Evolutionary conservation across 2,797 vertebrate species (phyloP), one percentile per base, ranked within the genome.

Genomic region (Lophius americanus): DNA sequence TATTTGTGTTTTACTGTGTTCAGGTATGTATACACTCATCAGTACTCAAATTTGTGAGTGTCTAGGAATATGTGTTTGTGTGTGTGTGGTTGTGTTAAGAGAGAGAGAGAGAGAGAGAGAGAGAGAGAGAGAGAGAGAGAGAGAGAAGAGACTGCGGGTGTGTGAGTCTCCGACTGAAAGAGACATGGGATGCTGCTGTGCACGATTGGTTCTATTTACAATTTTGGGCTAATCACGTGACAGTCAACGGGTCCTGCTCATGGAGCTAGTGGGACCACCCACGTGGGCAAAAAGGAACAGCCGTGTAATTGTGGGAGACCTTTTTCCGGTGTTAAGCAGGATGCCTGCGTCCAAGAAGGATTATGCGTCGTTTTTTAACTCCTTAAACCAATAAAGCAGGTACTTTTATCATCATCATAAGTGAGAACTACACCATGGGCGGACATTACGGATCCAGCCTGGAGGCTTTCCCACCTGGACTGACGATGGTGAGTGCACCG

Each of bases 251-350:
- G 93, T 94, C 93, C 94, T 93, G 94, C 91, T 91, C 93, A 89
- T 92, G 92, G 88, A 91, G 92, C 55, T 13, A 91, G 86, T 79
- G 86, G 90, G 95, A 95, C 95, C 95, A 96, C 95, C 95, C 95
- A 96, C 90, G 84, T 89, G 87, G 93, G 91, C 90, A 90, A 94
- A 93, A 94, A 91, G 36, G 89, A 95, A 93, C 94, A 95, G 92
- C 91, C 94, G 87, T 89, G 94, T 93, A 94, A 95, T 94, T 94
- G 94, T 92, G 75, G 62, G 77, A 9, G 8, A 94, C 89, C 83
- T 84, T 88, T 91, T 46, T 38, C 88, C 90, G 86, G 92, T 91
- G 85, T 92, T 92, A 91, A 77, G 86, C 92, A 90, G 89, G 91
- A 92, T 92, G 93, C 89, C 88, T 86, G 91, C 90, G 81, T 89